Percentiles rank a stretch among this genome's conserved stretches.
These are phyloP conservation scores for Emesis russula DNA, from an alignment of 2,888 invertebrate species.

Conservation along the genomic window DNA sequence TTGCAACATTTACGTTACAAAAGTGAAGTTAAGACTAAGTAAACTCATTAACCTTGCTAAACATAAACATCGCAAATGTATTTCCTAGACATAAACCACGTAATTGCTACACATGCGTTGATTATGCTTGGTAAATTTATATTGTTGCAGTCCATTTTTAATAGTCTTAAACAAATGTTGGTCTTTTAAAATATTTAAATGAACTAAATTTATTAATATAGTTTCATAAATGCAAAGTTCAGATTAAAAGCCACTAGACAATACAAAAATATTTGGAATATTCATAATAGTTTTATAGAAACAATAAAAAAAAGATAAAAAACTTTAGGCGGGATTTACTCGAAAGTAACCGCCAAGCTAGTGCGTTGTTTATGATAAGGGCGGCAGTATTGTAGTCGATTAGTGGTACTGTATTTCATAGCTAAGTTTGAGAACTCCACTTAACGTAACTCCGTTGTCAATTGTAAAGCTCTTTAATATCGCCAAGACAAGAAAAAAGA, in stretches of 20 bases:
- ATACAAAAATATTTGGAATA: constrained; percentile 10
- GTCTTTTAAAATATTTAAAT: constrained; percentile 27
- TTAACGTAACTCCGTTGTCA: too few species aligned
- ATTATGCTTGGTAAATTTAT: not conserved
- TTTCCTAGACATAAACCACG: constrained; percentile 20
- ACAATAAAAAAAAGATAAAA: constrained; percentile 18
- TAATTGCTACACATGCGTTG: constrained; percentile 19
- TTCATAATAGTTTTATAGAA: constrained; percentile 2
- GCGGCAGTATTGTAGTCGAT: not conserved
- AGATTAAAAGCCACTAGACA: constrained; percentile 3
- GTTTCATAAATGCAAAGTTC: not conserved
- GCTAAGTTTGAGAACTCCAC: too few species aligned
- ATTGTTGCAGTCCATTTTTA: constrained; percentile 7
- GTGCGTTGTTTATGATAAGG: constrained; percentile 9
- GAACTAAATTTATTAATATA: constrained; percentile 15
- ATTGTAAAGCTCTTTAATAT: too few species aligned
- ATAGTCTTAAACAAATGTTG: constrained; percentile 14
- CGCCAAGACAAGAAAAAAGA: too few species aligned
- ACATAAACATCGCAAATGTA: constrained; percentile 23
- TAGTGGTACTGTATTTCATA: too few species aligned
- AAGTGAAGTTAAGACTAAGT: not conserved
- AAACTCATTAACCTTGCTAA: constrained; percentile 5
- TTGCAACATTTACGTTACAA: constrained; percentile 27
- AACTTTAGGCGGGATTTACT: not conserved
- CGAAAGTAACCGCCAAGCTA: constrained; percentile 11